phyloP scores from a whole-genome alignment of 2,888 invertebrate species.

The Deilephila porcellus region DNA sequence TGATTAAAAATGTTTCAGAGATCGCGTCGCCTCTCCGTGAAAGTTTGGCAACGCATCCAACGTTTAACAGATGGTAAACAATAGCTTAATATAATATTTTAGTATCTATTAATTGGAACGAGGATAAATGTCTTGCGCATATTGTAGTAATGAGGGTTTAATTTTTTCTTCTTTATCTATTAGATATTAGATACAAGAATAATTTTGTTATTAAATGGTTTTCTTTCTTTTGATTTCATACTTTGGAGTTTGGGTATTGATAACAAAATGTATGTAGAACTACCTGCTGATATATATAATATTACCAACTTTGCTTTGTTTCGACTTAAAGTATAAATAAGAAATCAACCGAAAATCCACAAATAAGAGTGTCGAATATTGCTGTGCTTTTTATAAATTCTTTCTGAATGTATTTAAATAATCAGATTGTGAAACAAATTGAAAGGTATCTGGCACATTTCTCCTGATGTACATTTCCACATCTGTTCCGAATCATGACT shows the following conservation, averaged over 20 bases:
- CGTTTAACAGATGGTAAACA: conserved; percentile 19
- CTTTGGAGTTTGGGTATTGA: too few relatives aligned
- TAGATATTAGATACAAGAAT: too few relatives aligned
- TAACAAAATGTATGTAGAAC: too few relatives aligned
- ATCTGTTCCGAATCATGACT: neutral
- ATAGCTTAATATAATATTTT: conserved; percentile 21
- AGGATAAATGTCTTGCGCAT: neutral
- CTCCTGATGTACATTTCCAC: neutral
- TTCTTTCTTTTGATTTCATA: too few relatives aligned
- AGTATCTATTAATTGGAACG: conserved; percentile 11
- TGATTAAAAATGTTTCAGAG: conserved; percentile 23
- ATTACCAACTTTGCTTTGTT: too few relatives aligned
- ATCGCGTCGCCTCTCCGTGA: neutral
- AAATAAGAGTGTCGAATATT: neutral
- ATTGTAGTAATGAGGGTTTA: neutral
- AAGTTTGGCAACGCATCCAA: conserved; percentile 5
- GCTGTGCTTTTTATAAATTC: neutral
- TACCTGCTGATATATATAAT: too few relatives aligned
- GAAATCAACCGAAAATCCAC: neutral
- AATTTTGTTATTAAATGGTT: too few relatives aligned
- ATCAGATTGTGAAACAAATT: neutral
- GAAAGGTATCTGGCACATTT: conserved; percentile 19
- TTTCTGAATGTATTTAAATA: neutral
- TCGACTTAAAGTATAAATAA: neutral
- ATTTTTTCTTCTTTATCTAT: neutral